Evolutionary conservation across 2,797 vertebrate species (phyloP).

Genomic region (Novumbra hubbsi): DNA sequence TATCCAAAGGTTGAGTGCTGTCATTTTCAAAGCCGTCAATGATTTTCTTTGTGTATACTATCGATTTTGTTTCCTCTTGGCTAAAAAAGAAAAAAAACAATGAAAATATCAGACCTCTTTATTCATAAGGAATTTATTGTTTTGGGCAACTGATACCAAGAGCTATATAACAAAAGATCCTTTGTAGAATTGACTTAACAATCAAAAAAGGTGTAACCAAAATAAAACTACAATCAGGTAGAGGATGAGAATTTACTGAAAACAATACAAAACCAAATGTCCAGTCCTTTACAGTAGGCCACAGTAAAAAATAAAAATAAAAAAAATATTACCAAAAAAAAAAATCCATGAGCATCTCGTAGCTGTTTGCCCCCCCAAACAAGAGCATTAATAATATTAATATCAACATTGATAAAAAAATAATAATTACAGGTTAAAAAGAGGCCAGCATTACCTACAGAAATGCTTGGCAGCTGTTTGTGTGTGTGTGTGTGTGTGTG

Average conservation of each 20-base stretch:
- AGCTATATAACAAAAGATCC: slow-evolving; percentile 46
- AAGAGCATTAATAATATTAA: slow-evolving; percentile 47
- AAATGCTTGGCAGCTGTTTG: slow-evolving; percentile 38
- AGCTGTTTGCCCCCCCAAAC: slow-evolving; percentile 40
- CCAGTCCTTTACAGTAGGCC: slow-evolving; percentile 57
- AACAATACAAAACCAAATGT: slow-evolving; percentile 42
- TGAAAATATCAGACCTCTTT: slow-evolving; percentile 15
- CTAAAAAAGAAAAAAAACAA: neutral
- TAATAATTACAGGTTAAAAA: slow-evolving; percentile 65
- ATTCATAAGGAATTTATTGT: slow-evolving; percentile 57
- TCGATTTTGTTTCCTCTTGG: neutral
- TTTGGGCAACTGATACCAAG: slow-evolving; percentile 47
- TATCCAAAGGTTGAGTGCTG: no score
- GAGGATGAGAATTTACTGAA: slow-evolving; percentile 19
- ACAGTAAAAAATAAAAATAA: slow-evolving; percentile 46
- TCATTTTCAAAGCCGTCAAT: no score
- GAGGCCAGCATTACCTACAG: slow-evolving; percentile 43
- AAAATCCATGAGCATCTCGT: slow-evolving; percentile 46
- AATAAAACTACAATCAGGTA: slow-evolving; percentile 38
- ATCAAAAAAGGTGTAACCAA: slow-evolving; percentile 34
- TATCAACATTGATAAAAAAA: slow-evolving; percentile 54
- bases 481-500: slow-evolving; percentile 32
- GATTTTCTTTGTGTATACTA: no score
- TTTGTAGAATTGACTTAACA: slow-evolving; percentile 30
- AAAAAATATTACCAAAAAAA: slow-evolving; percentile 38